Evolutionary conservation across 2,888 invertebrate species (phyloP), one percentile per base, ranked within the genome.

Genomic region (Romanomermis culicivorax): DNA sequence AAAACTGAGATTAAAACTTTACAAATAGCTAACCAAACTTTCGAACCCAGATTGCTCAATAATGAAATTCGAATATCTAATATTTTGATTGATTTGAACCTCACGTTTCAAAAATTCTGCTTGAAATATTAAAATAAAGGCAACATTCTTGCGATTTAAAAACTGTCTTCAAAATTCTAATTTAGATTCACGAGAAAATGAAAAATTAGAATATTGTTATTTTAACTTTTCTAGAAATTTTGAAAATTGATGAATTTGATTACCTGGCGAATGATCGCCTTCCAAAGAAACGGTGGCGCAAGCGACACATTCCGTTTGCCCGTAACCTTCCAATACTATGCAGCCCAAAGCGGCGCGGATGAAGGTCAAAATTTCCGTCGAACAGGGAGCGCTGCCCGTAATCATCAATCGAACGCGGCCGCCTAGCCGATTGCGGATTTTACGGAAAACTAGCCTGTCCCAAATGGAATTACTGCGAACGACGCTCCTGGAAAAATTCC

Each of bases 291-390:
- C 71, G 52, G 88, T 83, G 53, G 87, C 81, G 25, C 89, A 88
- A 57, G 66, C 67, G 11, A 64, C 65, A 52, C 66, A 65, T 51
- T 68, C 68, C 1, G 68, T 69, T 58, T 69, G 69, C 7, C 69
- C 69, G 57, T 69, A 69, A 26, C 69, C 61, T 57, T 69, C 69
- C 26, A 69, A 61, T 2, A 69, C 66, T 14, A 65, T 57, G 50
- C 65, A 65, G 25, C 91, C 89, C 54, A 93, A 79, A 26, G 91
- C 85, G 70, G 86, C 87, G 59, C 95, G 78, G 59, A 85, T 80
- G 70, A 97, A 95, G 17, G 87, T 88, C 43, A 95, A 77, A 20
- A 95, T 89, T 68, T 83, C 85, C 55, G 85, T 87, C 51, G 89
- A 85, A 52, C 93, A 76, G 0, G 95, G 95, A 0, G 95, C 95